Conservation (phyloP, 2,113 vertebrate species). For the Archilochus colubris region DNA sequence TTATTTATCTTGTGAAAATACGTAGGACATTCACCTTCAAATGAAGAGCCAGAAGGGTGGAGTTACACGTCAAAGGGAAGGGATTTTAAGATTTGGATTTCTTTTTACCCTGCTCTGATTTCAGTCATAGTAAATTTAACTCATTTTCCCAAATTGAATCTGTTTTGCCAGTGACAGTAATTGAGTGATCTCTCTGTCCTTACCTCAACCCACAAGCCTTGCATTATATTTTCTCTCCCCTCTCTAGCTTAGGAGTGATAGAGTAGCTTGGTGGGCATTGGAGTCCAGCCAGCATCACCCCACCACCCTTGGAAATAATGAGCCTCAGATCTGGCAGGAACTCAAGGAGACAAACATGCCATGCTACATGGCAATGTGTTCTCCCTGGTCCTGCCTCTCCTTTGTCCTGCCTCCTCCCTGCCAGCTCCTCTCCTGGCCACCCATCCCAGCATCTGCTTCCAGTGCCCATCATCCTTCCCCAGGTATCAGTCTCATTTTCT, state of each 20-base stretch:
- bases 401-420: background rate
- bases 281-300: no score
- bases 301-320: fast-evolving
- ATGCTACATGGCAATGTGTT: fast-evolving
- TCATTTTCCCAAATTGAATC: no score
- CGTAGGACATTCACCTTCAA: fast-evolving
- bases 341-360: background rate
- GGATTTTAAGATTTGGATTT: no score
- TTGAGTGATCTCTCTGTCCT: background rate
- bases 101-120: no score
- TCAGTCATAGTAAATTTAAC: no score
- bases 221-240: no score
- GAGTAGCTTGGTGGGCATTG: no score
- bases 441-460: background rate
- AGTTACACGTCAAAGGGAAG: background rate
- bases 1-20: background rate
- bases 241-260: no score
- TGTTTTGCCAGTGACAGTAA: no score
- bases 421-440: background rate
- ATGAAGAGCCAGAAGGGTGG: background rate
- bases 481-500: background rate
- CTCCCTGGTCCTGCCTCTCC: background rate
- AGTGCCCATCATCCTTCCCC: background rate
- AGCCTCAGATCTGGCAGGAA: background rate
- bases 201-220: no score